phyloP scores from a whole-genome alignment of 2,113 vertebrate genomes.

The Cranoglanis bouderius region DNA sequence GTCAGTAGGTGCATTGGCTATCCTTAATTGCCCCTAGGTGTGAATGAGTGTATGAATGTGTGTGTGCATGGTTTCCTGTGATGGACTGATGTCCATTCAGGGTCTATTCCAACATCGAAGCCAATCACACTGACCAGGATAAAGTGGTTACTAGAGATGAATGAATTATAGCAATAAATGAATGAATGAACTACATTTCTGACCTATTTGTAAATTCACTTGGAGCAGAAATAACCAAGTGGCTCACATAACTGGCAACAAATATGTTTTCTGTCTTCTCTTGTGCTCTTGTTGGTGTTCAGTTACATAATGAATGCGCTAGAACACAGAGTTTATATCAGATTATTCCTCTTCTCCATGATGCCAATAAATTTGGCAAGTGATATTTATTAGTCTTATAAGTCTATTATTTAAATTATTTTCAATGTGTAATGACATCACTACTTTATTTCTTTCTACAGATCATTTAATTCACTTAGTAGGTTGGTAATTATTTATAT shows the following conservation, averaged over 20 bases:
- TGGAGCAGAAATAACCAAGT: neutral
- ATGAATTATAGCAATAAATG: neutral
- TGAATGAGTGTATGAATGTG: neutral
- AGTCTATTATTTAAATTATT: neutral
- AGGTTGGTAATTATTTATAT: neutral
- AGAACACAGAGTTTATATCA: neutral
- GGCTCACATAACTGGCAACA: neutral
- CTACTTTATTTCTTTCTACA: neutral
- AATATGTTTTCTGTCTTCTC: neutral
- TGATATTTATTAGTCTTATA: neutral
- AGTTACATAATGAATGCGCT: neutral
- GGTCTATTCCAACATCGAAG: neutral
- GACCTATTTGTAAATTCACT: neutral
- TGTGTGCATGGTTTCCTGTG: neutral
- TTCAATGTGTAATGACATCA: neutral
- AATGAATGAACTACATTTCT: neutral
- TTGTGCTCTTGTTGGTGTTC: neutral
- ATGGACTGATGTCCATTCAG: neutral
- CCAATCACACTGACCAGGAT: neutral
- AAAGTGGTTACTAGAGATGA: neutral
- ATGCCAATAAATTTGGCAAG: neutral
- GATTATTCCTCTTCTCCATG: neutral
- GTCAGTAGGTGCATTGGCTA: neutral
- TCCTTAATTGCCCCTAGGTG: neutral
- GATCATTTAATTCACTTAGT: neutral